Conservation (phyloP, 2,113 vertebrate genomes). For the Gymnocephalus cernua region DNA sequence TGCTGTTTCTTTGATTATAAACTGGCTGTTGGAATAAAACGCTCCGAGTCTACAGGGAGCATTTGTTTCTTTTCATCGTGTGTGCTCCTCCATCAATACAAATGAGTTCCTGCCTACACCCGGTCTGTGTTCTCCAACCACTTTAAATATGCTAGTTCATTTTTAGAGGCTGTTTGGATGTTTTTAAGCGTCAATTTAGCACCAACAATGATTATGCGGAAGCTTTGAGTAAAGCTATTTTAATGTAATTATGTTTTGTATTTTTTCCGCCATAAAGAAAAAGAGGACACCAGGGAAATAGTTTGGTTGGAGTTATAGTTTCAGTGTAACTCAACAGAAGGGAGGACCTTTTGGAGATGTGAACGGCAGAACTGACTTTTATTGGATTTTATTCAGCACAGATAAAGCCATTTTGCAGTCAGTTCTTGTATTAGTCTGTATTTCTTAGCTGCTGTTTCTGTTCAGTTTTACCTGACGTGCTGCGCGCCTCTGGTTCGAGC, state of each 20-base stretch:
- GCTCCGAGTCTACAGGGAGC: background rate
- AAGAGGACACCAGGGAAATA: too few species aligned
- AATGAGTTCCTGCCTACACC: background rate
- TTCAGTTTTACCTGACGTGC: background rate
- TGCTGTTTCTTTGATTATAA: constrained; percentile 14
- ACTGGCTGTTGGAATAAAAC: constrained; percentile 1
- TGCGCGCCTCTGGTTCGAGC: background rate
- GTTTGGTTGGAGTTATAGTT: background rate
- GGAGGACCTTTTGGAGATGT: background rate
- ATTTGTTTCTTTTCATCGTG: background rate
- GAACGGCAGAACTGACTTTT: background rate
- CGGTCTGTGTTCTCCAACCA: background rate
- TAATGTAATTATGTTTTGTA: background rate
- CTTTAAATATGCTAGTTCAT: too few species aligned
- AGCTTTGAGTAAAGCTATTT: background rate
- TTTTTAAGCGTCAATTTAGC: background rate
- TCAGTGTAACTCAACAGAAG: background rate
- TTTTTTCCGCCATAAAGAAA: background rate
- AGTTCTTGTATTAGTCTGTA: background rate
- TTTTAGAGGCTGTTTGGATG: background rate
- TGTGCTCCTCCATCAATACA: background rate
- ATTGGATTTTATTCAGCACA: background rate
- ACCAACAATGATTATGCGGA: too few species aligned
- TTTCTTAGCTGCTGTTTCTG: background rate
- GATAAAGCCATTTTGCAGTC: background rate